These are phyloP conservation scores for Acromyrmex heyeri DNA, from an alignment of 1,140 invertebrate genomes.

Conservation along the genomic window DNA sequence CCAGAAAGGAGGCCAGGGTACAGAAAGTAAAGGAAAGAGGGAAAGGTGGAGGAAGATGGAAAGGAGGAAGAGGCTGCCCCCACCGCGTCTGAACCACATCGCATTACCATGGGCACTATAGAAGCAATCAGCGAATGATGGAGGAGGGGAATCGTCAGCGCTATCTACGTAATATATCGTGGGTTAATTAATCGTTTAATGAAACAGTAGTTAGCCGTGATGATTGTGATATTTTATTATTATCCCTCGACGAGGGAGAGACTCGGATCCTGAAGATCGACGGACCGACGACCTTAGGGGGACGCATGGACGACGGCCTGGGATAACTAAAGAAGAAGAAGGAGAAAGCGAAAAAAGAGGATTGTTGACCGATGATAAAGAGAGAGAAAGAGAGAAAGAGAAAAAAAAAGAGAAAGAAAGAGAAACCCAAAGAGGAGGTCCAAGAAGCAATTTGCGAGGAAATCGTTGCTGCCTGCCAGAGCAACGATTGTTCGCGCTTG, in stretches of 20 bases:
- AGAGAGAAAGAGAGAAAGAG: constrained; percentile 14
- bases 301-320: constrained; percentile 24
- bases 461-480: constrained; percentile 72
- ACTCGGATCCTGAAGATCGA: constrained; percentile 47
- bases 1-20: not conserved
- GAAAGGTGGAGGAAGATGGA: constrained; percentile 32
- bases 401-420: constrained; percentile 9
- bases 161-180: constrained; percentile 84
- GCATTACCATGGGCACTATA: constrained; percentile 63
- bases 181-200: constrained; percentile 85
- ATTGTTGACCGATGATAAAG: constrained; percentile 37
- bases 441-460: constrained; percentile 80
- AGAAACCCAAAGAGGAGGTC: constrained; percentile 31
- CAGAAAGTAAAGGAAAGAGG: constrained; percentile 36
- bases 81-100: constrained; percentile 54
- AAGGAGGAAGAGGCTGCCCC: constrained; percentile 40
- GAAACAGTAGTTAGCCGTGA: constrained; percentile 85
- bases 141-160: constrained; percentile 51
- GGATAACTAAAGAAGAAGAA: constrained; percentile 34
- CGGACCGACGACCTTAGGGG: constrained; percentile 49
- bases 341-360: constrained; percentile 54
- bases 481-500: constrained; percentile 72
- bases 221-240: constrained; percentile 85
- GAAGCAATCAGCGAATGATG: constrained; percentile 58
- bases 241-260: constrained; percentile 68